A percentile compares a stretch with the other conserved stretches of the same genome.
These are phyloP conservation scores for Acanthisitta chloris DNA, from an alignment of 2,113 vertebrate genomes.

Conservation along the genomic window DNA sequence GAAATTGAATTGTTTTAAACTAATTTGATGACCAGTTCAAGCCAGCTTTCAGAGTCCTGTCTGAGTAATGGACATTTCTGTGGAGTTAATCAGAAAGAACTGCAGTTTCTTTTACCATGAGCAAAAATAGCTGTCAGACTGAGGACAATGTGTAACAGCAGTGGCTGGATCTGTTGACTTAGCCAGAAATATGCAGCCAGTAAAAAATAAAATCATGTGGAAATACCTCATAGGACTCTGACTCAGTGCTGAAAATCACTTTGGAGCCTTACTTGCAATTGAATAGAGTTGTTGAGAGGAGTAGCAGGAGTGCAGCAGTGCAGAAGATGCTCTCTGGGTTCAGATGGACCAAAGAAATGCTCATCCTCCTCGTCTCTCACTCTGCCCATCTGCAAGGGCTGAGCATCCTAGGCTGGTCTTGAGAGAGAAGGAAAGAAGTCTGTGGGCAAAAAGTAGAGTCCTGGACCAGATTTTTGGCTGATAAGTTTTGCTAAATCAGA, in stretches of 20 bases:
- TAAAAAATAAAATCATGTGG: background rate
- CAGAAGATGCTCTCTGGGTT: background rate
- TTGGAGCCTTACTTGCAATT: background rate
- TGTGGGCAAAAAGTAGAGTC: background rate
- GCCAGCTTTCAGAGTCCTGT: background rate
- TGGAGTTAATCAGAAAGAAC: constrained; percentile 25
- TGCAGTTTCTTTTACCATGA: background rate
- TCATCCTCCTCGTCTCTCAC: fast-evolving
- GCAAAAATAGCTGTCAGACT: background rate
- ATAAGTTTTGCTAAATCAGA: background rate
- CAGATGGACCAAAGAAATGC: background rate
- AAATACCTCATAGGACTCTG: background rate
- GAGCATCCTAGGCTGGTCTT: background rate
- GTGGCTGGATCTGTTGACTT: constrained; percentile 28
- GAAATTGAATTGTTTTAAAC: background rate
- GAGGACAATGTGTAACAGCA: constrained; percentile 33
- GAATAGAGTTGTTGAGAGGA: background rate
- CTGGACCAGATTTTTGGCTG: background rate
- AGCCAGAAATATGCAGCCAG: background rate
- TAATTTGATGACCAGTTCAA: constrained; percentile 6
- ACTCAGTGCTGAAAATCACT: background rate
- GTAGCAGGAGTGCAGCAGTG: background rate
- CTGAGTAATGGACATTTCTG: constrained; percentile 17
- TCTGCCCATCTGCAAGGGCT: background rate
- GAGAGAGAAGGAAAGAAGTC: background rate